Evolutionary conservation across 2,888 invertebrate species (phyloP), one percentile per base, ranked within the genome.

Genomic region (Erebia palarica): DNA sequence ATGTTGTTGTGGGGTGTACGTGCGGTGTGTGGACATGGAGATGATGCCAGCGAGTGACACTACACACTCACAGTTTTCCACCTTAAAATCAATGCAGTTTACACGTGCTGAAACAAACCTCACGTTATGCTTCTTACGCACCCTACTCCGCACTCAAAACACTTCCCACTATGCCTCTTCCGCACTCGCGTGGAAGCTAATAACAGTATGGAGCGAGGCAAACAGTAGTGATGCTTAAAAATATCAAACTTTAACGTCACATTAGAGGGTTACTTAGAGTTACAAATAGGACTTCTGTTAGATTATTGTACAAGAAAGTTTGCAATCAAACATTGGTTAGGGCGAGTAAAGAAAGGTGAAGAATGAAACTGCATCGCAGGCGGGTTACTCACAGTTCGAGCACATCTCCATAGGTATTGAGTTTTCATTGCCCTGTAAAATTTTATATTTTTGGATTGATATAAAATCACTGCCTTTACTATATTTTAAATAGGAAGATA

Each of bases 341-440:
- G 74, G 75, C 75, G 67, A 74, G 74, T 72, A 75, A 75, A 76
- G 70, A 75, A 73, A 73, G 65, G 68, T 71, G 67, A 72, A 72
- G 71, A 70, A 63, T 68, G 57, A 55, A 55, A 55, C 57, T 69
- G 18, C 21, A 58, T 10, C 10, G 16, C 68, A 51, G 53, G 57
- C 21, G 27, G 63, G 16, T 83, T 91, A 96, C 97, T 97, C 94
- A 97, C 97, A 98, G 89, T 98, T 98, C 89, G 98, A 97, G 95
- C 98, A 98, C 83, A 98, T 96, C 95, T 98, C 98, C 97, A 98
- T 97, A 81, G 98, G 98, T 88, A 98, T 95, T 81, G 98, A 98
- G 88, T 96, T 97, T 94, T 98, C 98, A 94, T 98, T 98, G 93
- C 98, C 98, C 98, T 98, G 95, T 69, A 95, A 81, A 77, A 69